Base-by-base conservation (phyloP, 2,113 vertebrate genomes). In the Ivindomyrus marchei region DNA sequence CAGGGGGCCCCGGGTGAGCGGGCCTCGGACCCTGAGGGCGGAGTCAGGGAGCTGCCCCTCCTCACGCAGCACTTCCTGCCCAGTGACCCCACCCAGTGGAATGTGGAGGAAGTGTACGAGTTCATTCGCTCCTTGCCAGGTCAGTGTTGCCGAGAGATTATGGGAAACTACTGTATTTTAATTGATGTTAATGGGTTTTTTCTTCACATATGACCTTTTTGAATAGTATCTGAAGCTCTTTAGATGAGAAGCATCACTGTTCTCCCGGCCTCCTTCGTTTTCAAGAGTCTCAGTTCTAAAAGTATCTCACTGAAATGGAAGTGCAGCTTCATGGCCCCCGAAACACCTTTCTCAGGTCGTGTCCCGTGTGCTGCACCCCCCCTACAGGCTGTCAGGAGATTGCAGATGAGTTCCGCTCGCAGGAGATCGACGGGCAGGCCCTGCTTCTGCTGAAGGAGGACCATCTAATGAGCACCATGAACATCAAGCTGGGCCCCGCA, bases 401-500 rank as follows among this genome's bases (percentile, higher is more conserved):
- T 5, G 98, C 98, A 0, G 98, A 99, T 52, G 98, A 99, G 92
- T 99, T 99, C 91, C 96, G 98, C 13, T 96, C 97, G 0, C 98
- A 99, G 94, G 98, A 99, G 95, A 99, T 99, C 0, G 98, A 99
- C 0, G 98, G 98, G 90, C 98, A 99, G 93, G 98, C 98, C 0
- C 93, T 99, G 94, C 96, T 99, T 87, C 96, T 99, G 91, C 95
- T 99, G 53, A 98, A 99, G 92, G 98, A 99, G 92, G 98, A 99
- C 93, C 98, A 99, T 74, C 97, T 99, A 77, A 99, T 99, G 98
- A 98, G 97, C 86, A 97, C 98, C 93, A 99, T 99, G 98, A 99
- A 99, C 96, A 99, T 99, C 96, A 99, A 99, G 91, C 94, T 99
- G 93, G 98, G 98, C 50, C 98, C 98, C 0, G 98, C 98, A 0